Conservation (phyloP, 2,797 vertebrate species). For the Ataeniobius toweri region DNA sequence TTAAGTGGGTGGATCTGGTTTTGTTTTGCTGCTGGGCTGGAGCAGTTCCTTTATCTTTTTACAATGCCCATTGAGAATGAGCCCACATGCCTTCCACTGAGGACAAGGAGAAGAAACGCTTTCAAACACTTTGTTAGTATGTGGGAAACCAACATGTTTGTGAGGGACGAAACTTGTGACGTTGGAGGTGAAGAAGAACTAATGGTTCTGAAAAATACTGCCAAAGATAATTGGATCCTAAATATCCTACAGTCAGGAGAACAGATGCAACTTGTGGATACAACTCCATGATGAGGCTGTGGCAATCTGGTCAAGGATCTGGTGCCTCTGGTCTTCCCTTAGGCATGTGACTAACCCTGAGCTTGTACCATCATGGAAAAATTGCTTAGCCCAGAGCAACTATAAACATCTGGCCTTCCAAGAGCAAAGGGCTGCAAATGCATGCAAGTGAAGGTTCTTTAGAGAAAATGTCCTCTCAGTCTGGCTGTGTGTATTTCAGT, state of each 20-base stretch:
- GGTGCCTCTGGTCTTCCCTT: slow-evolving; percentile 58
- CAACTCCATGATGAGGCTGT: slow-evolving; percentile 27
- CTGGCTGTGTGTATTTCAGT: slow-evolving; percentile 43
- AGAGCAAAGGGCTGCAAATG: slow-evolving; percentile 68
- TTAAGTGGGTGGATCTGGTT: slow-evolving; percentile 75
- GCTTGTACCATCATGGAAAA: slow-evolving; percentile 80
- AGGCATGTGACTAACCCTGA: slow-evolving; percentile 71
- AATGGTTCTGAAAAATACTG: slow-evolving; percentile 3
- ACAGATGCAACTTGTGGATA: slow-evolving; percentile 20
- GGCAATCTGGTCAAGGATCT: slow-evolving; percentile 49
- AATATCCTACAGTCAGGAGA: slow-evolving; percentile 9
- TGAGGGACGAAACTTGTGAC: slow-evolving; percentile 40
- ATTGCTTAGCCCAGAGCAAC: slow-evolving; percentile 74
- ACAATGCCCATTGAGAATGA: slow-evolving; percentile 64
- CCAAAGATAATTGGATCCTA: not conserved
- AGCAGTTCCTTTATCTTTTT: slow-evolving; percentile 70
- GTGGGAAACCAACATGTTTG: slow-evolving; percentile 31
- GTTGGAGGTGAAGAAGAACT: slow-evolving; percentile 32
- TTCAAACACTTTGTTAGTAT: slow-evolving; percentile 27
- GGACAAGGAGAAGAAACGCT: slow-evolving; percentile 42
- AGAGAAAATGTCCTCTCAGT: slow-evolving; percentile 47
- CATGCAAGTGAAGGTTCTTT: slow-evolving; percentile 68
- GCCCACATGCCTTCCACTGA: slow-evolving; percentile 63
- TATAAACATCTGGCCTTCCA: slow-evolving; percentile 78
- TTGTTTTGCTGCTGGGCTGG: slow-evolving; percentile 70